Evolutionary conservation across 2,113 vertebrate species (phyloP).

Genomic region (Oreochromis spilurus): DNA sequence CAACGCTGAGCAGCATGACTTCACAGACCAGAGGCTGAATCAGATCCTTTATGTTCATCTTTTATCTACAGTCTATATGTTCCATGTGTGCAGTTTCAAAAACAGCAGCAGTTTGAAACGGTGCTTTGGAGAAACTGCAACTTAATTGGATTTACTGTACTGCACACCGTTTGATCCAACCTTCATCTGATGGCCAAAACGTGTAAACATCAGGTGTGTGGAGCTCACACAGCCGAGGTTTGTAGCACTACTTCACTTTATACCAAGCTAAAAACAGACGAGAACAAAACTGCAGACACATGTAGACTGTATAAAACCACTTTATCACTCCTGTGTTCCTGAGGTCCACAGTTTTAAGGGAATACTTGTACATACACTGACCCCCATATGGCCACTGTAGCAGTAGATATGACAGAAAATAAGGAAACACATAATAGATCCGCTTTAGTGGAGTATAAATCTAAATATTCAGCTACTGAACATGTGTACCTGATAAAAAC

Average conservation of each 20-base stretch:
- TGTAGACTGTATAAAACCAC: background rate
- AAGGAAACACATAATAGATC: background rate
- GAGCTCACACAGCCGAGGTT: background rate
- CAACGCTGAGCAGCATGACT: accelerated
- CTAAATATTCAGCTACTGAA: too few relatives aligned
- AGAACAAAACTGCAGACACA: background rate
- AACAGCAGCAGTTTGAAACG: accelerated
- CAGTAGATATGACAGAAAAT: background rate
- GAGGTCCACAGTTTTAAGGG: background rate
- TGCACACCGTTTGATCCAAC: accelerated
- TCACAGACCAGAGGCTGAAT: accelerated
- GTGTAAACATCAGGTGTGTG: background rate
- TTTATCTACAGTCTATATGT: background rate
- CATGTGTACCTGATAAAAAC: too few relatives aligned
- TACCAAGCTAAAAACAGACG: background rate
- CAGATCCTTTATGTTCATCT: accelerated
- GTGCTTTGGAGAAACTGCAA: background rate
- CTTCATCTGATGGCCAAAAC: background rate
- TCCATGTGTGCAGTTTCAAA: background rate
- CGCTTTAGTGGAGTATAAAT: too few relatives aligned
- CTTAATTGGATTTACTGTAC: background rate
- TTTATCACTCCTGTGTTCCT: background rate
- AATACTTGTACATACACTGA: background rate
- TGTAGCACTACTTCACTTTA: background rate
- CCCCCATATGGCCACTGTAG: background rate